Evolutionary conservation across 1,140 invertebrate species (phyloP).

Genomic region (Dendroctonus valens): DNA sequence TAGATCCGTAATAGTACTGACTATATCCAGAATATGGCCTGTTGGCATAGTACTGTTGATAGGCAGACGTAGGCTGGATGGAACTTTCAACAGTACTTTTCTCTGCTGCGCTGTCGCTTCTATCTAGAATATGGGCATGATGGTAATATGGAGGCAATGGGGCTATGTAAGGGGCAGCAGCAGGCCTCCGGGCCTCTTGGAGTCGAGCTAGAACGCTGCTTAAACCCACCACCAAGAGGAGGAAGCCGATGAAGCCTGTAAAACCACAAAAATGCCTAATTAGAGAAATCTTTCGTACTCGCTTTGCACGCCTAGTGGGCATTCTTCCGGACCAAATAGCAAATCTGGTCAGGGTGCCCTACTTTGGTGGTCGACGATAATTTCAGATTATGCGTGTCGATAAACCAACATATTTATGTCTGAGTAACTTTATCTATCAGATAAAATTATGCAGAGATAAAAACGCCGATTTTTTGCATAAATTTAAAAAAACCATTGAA

Average conservation of each 20-base stretch:
- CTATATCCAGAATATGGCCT: neutral
- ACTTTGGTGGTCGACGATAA: no score
- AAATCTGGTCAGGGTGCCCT: no score
- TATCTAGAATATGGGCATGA: conserved; percentile 33
- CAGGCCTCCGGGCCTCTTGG: conserved; percentile 40
- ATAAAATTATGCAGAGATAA: no score
- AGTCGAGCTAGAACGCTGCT: conserved; percentile 46
- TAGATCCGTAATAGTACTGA: neutral
- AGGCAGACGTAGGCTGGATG: neutral
- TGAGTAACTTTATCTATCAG: no score
- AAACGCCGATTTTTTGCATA: no score
- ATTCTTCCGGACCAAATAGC: no score
- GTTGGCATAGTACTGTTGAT: neutral
- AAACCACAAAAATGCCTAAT: neutral
- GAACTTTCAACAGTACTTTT: neutral
- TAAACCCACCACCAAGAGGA: conserved; percentile 47
- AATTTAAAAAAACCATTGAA: no score
- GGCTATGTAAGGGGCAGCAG: conserved; percentile 28
- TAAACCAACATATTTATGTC: no score
- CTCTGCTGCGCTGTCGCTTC: conserved; percentile 20
- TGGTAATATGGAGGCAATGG: conserved; percentile 33
- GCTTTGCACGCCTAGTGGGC: no score
- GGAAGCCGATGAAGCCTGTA: conserved; percentile 45
- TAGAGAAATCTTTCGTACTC: no score
- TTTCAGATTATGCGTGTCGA: no score